Base-by-base conservation (phyloP, 2,888 invertebrate species). In the Sclerodermus sp. region DNA sequence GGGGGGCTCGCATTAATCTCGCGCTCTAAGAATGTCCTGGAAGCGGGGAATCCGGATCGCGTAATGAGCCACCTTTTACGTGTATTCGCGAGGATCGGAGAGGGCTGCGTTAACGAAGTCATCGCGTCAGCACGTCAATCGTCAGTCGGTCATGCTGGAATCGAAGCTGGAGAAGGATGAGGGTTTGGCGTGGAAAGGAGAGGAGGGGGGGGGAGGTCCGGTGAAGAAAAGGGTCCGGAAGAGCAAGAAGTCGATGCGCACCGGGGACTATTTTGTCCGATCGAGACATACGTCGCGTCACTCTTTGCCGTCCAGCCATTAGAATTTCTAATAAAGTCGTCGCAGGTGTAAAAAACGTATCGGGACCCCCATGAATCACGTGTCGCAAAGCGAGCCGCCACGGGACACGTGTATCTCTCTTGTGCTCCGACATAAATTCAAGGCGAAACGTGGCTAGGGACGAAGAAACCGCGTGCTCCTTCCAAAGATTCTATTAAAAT, bases 241-340 rank as follows among this genome's bases (percentile, higher is more conserved):
- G 23, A 23, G 23, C 55, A 71, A 68, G 67, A 70, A 68, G 53
- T 60, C 56, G 62, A 47, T 17, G 52, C 61, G 14, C 34, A 54
- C 61, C 58, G 58, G 64, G 61, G 62, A 57, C 57, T 57, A 61
- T 63, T 64, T 63, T 49, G 50, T 60, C 60, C 57, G 59, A 61
- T 57, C 51, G 50, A 57, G 44, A 43, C 37, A 56, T 55, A 57
- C 64, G 62, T 64, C 63, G 67, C 68, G 67, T 70, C 71, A 68
- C 64, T 70, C 68, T 70, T 67, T 67, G 57, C 57, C 54, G 62
- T 59, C 52, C 47, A 57, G 64, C 62, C 67, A 77, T 77, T 69
- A 74, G 75, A 77, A 77, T 70, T 77, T 77, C 73, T 74, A 77
- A 77, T 77, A 74, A 74, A 74, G 71, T 66, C 71, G 71, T 75